Base-by-base conservation (phyloP, 2,888 invertebrate genomes). In the Entomobrya multifasciata region DNA sequence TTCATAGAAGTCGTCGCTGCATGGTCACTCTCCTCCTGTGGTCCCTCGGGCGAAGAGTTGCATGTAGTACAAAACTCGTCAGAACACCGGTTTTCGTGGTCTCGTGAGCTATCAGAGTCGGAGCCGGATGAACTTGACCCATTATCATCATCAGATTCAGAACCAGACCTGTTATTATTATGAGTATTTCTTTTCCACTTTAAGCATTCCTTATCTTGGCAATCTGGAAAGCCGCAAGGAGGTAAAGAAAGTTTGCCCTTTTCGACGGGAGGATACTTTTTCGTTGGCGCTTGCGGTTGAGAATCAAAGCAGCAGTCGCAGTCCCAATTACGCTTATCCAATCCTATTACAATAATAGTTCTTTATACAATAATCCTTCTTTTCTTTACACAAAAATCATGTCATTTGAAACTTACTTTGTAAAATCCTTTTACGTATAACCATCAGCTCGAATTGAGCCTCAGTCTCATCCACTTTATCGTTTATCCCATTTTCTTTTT, bases 1-100 rank as follows among this genome's bases (percentile, higher is more conserved):
- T n/a, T n/a, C n/a, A n/a, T n/a, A n/a, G n/a, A n/a, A n/a, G n/a
- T n/a, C 11, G 4, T 27, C 3, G 27, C 10, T 22, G 41, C 13
- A n/a, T 60, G 30, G 13, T 2, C 49, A 13, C 49, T n/a, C n/a
- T 2, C 49, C 2, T 49, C 13, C 49, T 6, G 25, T 27, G 4
- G 22, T 13, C 15, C 27, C 25, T 27, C 11, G 13, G n/a, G 1
- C 11, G 72, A 41, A n/a, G 41, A 17, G 17, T 5, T 20, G 22
- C 83, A 83, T 52, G n/a, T 8, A 8, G 27, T 82, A 60, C 82
- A 82, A 22, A n/a, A 27, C n/a, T 17, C 65, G 49, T 76, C 36
- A 36, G 4, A 4, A 57, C 36, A 55, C 55, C 36, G 15, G 10
- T 20, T 41, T 41, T 17, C 65, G 11, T 74, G 49, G 8, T 77